Evolutionary conservation across 2,888 invertebrate species (phyloP).

Genomic region (Seira musarum): DNA sequence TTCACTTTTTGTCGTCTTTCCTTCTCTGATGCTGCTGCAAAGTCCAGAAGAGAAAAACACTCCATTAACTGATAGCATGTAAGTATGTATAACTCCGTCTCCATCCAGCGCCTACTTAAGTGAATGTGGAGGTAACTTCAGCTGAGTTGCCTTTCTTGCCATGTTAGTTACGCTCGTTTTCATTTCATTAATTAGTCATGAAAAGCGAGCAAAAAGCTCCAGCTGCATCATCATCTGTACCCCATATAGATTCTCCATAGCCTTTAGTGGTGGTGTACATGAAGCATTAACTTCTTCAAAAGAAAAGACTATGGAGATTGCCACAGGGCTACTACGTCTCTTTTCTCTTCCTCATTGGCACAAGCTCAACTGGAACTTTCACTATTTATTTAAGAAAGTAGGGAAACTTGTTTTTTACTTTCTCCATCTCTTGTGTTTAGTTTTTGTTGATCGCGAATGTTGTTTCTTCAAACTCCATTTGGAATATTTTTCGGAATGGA

Average conservation of each 20-base stretch:
- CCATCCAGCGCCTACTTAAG: too few species aligned
- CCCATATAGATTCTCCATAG: not conserved
- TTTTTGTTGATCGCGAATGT: not conserved
- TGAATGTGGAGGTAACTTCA: not conserved
- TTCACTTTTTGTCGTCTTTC: not conserved
- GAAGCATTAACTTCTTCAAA: not conserved
- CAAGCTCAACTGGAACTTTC: conserved; percentile 16
- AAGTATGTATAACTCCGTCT: too few species aligned
- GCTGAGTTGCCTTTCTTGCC: conserved; percentile 34
- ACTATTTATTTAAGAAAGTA: conserved; percentile 1
- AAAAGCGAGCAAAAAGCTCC: conserved; percentile 28
- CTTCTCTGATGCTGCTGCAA: not conserved
- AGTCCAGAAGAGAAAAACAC: not conserved
- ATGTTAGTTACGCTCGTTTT: conserved; percentile 38
- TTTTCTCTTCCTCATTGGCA: not conserved
- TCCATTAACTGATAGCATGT: not conserved
- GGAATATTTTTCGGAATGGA: not conserved
- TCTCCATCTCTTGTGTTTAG: too few species aligned
- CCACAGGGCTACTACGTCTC: conserved; percentile 4
- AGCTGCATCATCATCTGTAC: not conserved
- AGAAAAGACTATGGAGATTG: conserved; percentile 5
- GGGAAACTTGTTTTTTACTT: too few species aligned
- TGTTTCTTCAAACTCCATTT: not conserved
- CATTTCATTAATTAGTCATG: conserved; percentile 66
- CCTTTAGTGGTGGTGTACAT: not conserved